Conservation (phyloP, 2,888 invertebrate genomes). For the Drosophila paranaensis region DNA sequence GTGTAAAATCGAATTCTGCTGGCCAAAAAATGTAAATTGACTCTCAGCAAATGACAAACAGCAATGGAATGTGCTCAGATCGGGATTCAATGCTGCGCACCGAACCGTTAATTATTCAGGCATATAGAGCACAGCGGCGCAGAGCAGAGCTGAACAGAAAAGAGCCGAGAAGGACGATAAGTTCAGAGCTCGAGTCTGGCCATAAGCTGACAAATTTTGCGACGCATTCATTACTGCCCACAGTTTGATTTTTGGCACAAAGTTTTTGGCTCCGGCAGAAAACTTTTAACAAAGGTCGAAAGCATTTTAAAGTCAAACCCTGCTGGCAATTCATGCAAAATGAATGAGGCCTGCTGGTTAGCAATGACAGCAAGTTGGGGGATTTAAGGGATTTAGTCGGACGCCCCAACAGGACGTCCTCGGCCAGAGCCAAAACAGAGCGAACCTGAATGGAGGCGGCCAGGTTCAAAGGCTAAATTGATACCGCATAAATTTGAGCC, state of each 20-base stretch:
- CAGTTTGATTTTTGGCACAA: constrained; percentile 71
- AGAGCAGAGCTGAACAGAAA: neutral
- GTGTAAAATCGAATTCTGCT: constrained; percentile 50
- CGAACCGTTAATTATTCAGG: constrained; percentile 74
- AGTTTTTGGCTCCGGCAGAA: constrained; percentile 52
- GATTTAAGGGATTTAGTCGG: constrained; percentile 63
- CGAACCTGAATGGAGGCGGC: neutral
- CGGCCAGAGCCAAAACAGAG: constrained; percentile 4
- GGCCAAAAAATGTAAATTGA: constrained; percentile 65
- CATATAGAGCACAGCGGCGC: constrained; percentile 9
- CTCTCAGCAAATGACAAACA: constrained; percentile 57
- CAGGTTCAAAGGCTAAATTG: constrained; percentile 62
- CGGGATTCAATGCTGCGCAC: constrained; percentile 51
- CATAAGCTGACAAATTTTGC: constrained; percentile 48
- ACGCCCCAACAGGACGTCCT: constrained; percentile 25
- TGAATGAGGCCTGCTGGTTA: constrained; percentile 66
- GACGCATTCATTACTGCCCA: constrained; percentile 68
- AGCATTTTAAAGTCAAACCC: constrained; percentile 73
- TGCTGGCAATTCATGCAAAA: constrained; percentile 68
- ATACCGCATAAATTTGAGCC: constrained; percentile 66
- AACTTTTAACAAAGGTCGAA: constrained; percentile 75
- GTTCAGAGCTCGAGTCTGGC: constrained; percentile 8
- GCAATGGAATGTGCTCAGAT: constrained; percentile 34
- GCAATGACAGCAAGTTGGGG: constrained; percentile 49
- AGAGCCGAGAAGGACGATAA: neutral